A percentile compares a stretch with the other conserved stretches of the same genome.
These are phyloP conservation scores for Passer montanus DNA, from an alignment of 2,113 vertebrate species.

Conservation along the genomic window DNA sequence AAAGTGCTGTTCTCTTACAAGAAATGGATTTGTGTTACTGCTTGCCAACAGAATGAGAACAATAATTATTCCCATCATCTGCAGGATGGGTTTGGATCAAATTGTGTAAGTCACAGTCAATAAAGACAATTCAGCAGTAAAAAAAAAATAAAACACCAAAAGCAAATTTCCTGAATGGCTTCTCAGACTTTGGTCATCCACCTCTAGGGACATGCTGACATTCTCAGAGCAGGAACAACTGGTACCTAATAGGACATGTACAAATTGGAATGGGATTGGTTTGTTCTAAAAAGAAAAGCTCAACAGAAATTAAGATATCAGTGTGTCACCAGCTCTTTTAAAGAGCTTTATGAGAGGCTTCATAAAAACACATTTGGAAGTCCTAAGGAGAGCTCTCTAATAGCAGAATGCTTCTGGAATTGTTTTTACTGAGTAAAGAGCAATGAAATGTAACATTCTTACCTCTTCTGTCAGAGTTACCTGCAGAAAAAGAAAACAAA, in stretches of 20 bases:
- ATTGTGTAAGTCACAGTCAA: not conserved
- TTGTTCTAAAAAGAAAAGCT: not conserved
- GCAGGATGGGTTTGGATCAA: not conserved
- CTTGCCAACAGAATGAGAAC: not conserved
- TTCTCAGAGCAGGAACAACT: not conserved
- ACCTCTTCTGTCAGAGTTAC: conserved; percentile 79
- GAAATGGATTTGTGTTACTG: conserved; percentile 3
- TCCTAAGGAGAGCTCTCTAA: not conserved
- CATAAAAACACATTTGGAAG: not conserved
- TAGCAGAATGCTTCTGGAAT: not conserved
- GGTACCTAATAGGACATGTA: not conserved
- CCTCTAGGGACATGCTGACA: not conserved
- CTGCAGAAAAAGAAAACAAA: conserved; percentile 72
- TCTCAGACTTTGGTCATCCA: not conserved
- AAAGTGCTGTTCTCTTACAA: not conserved
- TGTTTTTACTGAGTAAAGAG: not conserved
- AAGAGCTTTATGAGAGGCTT: not conserved
- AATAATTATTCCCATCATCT: not conserved
- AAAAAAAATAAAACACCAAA: not conserved
- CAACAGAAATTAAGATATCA: not conserved
- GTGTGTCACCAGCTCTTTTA: not conserved
- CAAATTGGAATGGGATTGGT: not conserved
- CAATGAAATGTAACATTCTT: not conserved
- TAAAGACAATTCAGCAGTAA: not conserved
- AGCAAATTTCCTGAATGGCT: not conserved